Base-by-base conservation (phyloP, 2,888 invertebrate species). In the Helobdella robusta region DNA sequence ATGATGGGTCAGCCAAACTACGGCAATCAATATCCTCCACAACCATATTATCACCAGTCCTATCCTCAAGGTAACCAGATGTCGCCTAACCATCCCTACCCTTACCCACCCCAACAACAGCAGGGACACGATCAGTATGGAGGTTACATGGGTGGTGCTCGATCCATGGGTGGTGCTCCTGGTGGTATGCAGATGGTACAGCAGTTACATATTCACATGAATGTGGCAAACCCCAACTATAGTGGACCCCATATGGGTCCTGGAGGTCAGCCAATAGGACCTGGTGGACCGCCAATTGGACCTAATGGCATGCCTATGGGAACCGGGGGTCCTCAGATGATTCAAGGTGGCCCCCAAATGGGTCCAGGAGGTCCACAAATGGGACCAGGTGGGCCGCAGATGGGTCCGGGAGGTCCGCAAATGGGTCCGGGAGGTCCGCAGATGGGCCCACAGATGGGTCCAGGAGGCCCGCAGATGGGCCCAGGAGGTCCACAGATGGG, bases 1-100 rank as follows among this genome's bases (percentile, higher is more conserved):
- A 56, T 56, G 56, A 56, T 56, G 56, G 56, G 56, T 30, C 56
- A 56, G 18, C 56, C 56, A 30, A 56, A 56, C 28, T 56, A 56
- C n/a, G 56, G 56, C 6, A 28, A 56, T n/a, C 32, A 30, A n/a
- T 11, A n/a, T 40, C n/a, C 28, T 32, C 48, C 32, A 32, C 60
- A 60, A 28, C 62, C 44, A n/a, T 62, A 62, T n/a, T 28, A 44
- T 20, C 50, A 50, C 6, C 50, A n/a, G 2, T 62, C 28, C 23
- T 62, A 62, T 25, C 62, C 48, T 18, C 62, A 62, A 20, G 62
- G 62, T 23, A 30, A 44, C 20, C 62, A 62, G n/a, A 56, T 56
- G 32, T 50, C 30, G n/a, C 30, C 50, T 25, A 35, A 35, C 32
- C 50, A 44, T 48, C 50, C 62, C 8, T 30, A 20, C 23, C 15